A percentile compares a stretch with the other conserved stretches of the same genome.
Evolutionary conservation across 2,113 vertebrate species (phyloP).

Genomic region (Peromyscus californicus): DNA sequence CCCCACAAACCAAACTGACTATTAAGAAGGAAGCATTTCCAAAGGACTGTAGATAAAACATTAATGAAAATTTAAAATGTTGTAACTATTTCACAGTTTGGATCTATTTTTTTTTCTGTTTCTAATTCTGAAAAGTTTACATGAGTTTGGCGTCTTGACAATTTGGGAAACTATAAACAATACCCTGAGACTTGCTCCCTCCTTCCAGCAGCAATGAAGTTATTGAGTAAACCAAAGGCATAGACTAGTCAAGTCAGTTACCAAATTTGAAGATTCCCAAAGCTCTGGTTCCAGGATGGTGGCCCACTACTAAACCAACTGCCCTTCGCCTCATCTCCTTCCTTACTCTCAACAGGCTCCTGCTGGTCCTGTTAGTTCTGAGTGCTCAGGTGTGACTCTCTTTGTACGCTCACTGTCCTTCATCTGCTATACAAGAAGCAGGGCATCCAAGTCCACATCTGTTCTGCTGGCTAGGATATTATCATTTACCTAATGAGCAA

Average conservation of each 20-base stretch:
- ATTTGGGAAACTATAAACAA: background rate
- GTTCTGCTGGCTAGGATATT: slow-evolving; percentile 16
- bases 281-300: background rate
- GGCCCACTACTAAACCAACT: background rate
- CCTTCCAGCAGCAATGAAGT: background rate
- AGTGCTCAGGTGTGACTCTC: background rate
- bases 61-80: background rate
- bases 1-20: background rate
- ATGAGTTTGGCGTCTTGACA: background rate
- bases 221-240: background rate
- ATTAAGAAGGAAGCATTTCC: background rate
- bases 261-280: background rate
- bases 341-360: background rate
- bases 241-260: background rate
- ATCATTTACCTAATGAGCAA: slow-evolving; percentile 64
- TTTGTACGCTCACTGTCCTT: background rate
- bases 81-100: background rate
- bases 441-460: slow-evolving; percentile 18
- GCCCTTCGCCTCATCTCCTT: background rate
- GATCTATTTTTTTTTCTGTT: background rate
- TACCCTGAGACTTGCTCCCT: background rate
- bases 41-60: background rate
- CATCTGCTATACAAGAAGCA: slow-evolving; percentile 16
- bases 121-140: background rate
- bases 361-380: background rate